Evolutionary conservation across 2,888 invertebrate genomes (phyloP), one percentile per base, ranked within the genome.

Genomic region (Saturnia japonica): DNA sequence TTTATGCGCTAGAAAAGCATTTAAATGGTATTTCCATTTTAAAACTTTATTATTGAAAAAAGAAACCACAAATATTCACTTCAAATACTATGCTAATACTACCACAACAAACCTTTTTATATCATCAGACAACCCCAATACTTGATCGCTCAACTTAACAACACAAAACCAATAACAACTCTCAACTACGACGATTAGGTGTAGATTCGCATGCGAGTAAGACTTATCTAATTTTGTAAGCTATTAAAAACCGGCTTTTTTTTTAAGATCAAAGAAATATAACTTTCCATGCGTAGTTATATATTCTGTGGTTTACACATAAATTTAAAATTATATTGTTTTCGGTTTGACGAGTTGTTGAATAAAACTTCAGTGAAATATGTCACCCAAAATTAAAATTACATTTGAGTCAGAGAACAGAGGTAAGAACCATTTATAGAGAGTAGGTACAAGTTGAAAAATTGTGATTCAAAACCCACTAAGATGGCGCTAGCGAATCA

Each of bases 181-280:
- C 28, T 60, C 25, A 60, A 1, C 6, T 14, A 1, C 1, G 14
- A 28, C 25, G 28, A 14, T 60, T 60, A 28, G 19, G 28, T 60
- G 11, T 2, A 25, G 8, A 28, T 60, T 60, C 28, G 57, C 57
- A 28, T 57, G 57, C 14, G 28, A 11, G 28, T 28, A 60, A 28
- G 25, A 25, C 1, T 14, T 57, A 25, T 25, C 22, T 28, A 60
- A 60, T 28, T 60, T 60, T 14, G 28, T 60, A 60, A 12, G 28
- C 28, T 25, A 60, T 28, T 60, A 60, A 60, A 60, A 60, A 28
- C 57, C 25, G 22, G 57, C 4, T 16, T 60, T 60, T 34, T 47
- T 60, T 14, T 60, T 1, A 60, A 60, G 57, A 60, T 60, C 57
- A 60, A 60, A 60, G 57, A 60, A 28, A 60, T 60, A 28, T 60